Evolutionary conservation across 2,797 vertebrate species (phyloP).

Genomic region (Peromyscus eremicus): DNA sequence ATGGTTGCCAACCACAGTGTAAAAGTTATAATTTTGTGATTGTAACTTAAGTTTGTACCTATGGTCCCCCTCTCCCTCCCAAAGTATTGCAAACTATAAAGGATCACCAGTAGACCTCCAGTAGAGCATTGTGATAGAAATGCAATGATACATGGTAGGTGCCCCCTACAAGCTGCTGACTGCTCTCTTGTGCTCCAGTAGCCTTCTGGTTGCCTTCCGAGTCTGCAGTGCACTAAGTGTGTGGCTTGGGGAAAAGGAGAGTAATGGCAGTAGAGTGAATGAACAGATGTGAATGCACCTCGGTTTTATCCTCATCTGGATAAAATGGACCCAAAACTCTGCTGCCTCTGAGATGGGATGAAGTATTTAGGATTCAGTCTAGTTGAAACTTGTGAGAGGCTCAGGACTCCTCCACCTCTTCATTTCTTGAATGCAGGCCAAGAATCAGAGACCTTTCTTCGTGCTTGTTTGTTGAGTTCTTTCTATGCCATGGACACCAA

Average conservation of each 20-base stretch:
- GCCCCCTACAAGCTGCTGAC: not conserved
- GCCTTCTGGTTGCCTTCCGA: not conserved
- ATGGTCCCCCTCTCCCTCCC: not conserved
- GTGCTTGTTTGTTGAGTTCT: not conserved
- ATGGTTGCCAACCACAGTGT: not conserved
- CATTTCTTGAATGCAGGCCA: not conserved
- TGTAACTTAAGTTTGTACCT: not conserved
- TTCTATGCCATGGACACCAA: not conserved
- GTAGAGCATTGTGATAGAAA: not conserved
- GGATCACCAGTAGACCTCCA: not conserved
- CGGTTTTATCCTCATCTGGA: not conserved
- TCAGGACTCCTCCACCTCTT: not conserved
- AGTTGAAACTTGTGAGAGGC: not conserved
- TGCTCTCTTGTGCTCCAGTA: not conserved
- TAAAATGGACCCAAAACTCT: not conserved
- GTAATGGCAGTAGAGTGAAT: not conserved
- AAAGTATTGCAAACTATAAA: not conserved
- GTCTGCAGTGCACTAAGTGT: not conserved
- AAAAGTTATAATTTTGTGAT: not conserved
- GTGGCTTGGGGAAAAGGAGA: not conserved
- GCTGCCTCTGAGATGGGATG: not conserved
- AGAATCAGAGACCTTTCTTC: not conserved
- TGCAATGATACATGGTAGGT: not conserved
- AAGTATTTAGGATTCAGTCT: not conserved
- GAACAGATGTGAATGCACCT: not conserved